Base-by-base conservation (phyloP, 2,888 invertebrate genomes). In the Steromphala cineraria region DNA sequence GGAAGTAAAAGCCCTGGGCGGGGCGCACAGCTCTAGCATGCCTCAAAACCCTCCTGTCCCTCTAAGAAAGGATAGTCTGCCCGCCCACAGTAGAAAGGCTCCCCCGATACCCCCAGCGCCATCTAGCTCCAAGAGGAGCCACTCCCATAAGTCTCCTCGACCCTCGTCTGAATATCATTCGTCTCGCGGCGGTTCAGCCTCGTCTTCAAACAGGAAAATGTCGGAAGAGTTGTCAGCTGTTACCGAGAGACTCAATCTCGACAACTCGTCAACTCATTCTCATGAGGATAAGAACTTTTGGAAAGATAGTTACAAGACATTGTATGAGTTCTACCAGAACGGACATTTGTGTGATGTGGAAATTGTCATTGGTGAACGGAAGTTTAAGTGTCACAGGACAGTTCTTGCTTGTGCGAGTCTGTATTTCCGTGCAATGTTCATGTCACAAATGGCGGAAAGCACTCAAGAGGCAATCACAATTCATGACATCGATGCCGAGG, bases 341-440 rank as follows among this genome's bases (percentile, higher is more conserved):
- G 90, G 87, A 31, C 88, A 90, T 55, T 87, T 94, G n/a, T 93
- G 92, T 87, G 94, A 94, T 86, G 89, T 93, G 53, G 92, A 92
- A 80, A 88, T 94, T 15, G 84, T 84, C 53, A 87, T 88, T 67
- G 92, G 92, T 1, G 85, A 82, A 17, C 91, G 89, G 67, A 86
- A 90, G 0, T 89, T 93, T 53, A 87, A 87, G 74, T 94, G 94
- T 82, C 94, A 94, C 87, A 89, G 93, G 8, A 90, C 93, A 56
- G 92, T 94, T 52, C 87, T 94, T 74, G 94, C 94, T 0, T 93
- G 93, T 71, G 88, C 92, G 19, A 94, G 94, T 85, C 92, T 93
- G 19, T 94, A 94, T 84, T 94, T 94, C 86, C 89, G 91, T 31
- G 92, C 93, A 53, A 94, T 94, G 94, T 94, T 94, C 87, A 90